Evolutionary conservation across 2,113 vertebrate genomes (phyloP), one percentile per base, ranked within the genome.

Genomic region (Tachysurus fulvidraco): DNA sequence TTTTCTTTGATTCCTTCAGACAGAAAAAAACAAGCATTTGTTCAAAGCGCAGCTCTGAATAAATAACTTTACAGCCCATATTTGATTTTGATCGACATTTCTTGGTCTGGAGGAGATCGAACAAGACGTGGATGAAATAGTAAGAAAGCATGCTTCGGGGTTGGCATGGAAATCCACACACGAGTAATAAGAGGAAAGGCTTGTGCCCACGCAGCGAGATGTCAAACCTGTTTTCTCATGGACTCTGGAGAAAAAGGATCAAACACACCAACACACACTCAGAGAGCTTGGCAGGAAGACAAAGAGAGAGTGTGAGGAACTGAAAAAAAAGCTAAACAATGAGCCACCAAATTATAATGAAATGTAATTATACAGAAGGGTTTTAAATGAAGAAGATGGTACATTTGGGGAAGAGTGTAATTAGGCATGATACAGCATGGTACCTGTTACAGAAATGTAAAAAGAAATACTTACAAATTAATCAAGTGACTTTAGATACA

Each of bases 141-240:
- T 84, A 57, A 84, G 67, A 65, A 30, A 36, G 44, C 55, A 52
- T 77, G 30, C 16, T 73, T 52, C 4, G n/a, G 57, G 16, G 57
- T 41, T 74, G 65, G 65, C 67, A 82, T 73, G 73, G 44, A 80
- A 54, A 77, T 62, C 59, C 21, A 54, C 52, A 57, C 79, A 55
- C 28, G 73, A 16, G 57, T 62, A 85, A 74, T 76, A 60, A 84
- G 30, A 73, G 69, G 71, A 23, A 79, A 79, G 44, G 59, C 59
- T 36, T 23, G 41, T 78, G 44, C 74, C 84, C 84, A 85, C 74
- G n/a, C 81, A 50, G 46, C 21, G 46, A 50, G 62, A 83, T 83
- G 44, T 83, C 81, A 65, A 65, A 82, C 60, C 81, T 50, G 55
- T 28, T 62, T 50, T 77, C 11, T 28, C 44, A 8, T 25, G 16